A percentile compares a stretch with the other conserved stretches of the same genome.
These are phyloP conservation scores for Andrena hattorfiana DNA, from an alignment of 2,888 invertebrate genomes.

Conservation along the genomic window DNA sequence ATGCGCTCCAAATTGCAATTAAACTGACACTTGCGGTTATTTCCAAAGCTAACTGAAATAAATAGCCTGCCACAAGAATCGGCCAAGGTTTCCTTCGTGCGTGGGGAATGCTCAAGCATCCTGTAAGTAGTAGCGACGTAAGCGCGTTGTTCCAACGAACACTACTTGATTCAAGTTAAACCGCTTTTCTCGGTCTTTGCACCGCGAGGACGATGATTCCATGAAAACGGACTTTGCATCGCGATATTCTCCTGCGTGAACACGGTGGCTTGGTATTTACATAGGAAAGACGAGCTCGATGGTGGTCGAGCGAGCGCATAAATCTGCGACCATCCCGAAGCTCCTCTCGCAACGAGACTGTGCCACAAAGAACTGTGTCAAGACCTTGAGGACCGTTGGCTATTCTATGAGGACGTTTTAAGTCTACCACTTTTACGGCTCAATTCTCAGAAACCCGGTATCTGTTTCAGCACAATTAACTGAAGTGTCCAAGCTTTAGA, in stretches of 20 bases:
- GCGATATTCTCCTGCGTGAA: conserved; percentile 50
- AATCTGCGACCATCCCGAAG: conserved; percentile 35
- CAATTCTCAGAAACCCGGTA: neutral
- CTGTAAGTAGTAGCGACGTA: neutral
- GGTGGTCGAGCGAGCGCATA: conserved; percentile 41
- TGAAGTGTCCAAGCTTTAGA: neutral
- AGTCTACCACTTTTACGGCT: neutral
- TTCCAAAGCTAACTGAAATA: neutral
- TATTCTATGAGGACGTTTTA: neutral
- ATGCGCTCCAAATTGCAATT: neutral
- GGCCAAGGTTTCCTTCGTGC: neutral
- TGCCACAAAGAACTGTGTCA: conserved; percentile 1
- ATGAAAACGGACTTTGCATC: conserved; percentile 32
- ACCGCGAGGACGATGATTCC: conserved; percentile 1
- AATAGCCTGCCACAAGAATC: neutral
- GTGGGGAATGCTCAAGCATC: neutral
- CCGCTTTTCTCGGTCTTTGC: neutral
- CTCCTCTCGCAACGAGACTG: neutral
- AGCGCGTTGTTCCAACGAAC: conserved; percentile 21
- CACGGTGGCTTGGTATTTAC: conserved; percentile 49
- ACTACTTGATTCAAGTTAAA: conserved; percentile 12
- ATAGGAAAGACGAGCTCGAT: conserved; percentile 44
- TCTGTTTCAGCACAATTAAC: neutral
- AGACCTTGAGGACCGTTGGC: conserved; percentile 4
- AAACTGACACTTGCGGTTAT: no score